A percentile compares a stretch with the other conserved stretches of the same genome.
Conservation (phyloP, 2,113 vertebrate species). For the Upupa epops region DNA sequence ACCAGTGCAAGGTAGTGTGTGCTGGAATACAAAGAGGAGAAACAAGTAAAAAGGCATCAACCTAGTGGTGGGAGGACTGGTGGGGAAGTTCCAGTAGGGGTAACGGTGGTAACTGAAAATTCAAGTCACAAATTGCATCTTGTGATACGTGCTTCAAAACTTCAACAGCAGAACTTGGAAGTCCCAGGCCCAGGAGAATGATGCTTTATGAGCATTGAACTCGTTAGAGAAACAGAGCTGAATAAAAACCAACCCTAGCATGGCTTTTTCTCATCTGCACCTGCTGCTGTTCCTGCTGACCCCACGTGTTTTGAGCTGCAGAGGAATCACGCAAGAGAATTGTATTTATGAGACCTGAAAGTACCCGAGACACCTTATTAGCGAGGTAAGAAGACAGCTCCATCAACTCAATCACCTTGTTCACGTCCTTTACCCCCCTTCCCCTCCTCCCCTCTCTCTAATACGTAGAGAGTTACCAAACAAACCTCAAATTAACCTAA, state of each 20-base stretch:
- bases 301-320: neutral
- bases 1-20: neutral
- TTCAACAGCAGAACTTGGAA: neutral
- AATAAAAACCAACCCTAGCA: neutral
- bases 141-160: neutral
- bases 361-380: slow-evolving; percentile 46
- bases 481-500: slow-evolving; percentile 54
- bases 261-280: slow-evolving; percentile 30
- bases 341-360: neutral
- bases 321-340: neutral
- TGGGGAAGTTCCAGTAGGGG: neutral
- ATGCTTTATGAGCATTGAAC: neutral
- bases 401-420: neutral
- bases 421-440: neutral
- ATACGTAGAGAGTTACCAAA: neutral
- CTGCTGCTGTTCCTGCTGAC: slow-evolving; percentile 28
- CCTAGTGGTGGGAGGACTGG: neutral
- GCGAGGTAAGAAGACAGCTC: neutral
- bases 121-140: neutral
- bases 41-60: neutral
- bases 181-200: neutral
- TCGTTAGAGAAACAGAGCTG: slow-evolving; percentile 3
- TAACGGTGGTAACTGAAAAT: neutral
- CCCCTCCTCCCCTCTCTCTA: neutral
- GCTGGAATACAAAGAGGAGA: neutral